Evolutionary conservation across 2,888 invertebrate genomes (phyloP).

Genomic region (Netelia inedita): DNA sequence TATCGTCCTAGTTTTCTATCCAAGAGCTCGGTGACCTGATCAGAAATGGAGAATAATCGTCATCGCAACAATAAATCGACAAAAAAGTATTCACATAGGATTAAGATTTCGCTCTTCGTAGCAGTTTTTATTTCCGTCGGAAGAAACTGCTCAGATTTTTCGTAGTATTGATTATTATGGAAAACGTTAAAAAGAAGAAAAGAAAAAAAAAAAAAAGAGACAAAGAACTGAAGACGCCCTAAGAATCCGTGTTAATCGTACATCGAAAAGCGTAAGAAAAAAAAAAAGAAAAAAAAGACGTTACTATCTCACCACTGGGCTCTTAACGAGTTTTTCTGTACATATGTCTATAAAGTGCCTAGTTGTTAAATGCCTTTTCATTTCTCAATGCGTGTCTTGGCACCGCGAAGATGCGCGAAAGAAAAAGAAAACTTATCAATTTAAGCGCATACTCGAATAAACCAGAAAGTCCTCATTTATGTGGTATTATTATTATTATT

Average conservation of each 20-base stretch:
- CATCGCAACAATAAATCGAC: slow-evolving; percentile 31
- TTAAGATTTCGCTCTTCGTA: slow-evolving; percentile 45
- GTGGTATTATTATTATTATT: slow-evolving; percentile 59
- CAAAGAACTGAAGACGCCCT: background rate
- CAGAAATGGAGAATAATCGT: slow-evolving; percentile 16
- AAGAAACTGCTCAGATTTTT: slow-evolving; percentile 35
- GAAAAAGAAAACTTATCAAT: slow-evolving; percentile 28
- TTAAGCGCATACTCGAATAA: slow-evolving; percentile 18
- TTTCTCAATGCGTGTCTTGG: slow-evolving; percentile 31
- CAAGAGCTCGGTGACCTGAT: slow-evolving; percentile 69
- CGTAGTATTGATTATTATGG: slow-evolving; percentile 37
- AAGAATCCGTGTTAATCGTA: slow-evolving; percentile 6
- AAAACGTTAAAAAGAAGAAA: slow-evolving; percentile 38
- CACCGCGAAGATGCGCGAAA: slow-evolving; percentile 22
- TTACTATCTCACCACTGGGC: too few relatives aligned
- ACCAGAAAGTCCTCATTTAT: slow-evolving; percentile 36
- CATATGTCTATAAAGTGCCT: slow-evolving; percentile 79
- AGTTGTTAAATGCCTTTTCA: slow-evolving; percentile 72
- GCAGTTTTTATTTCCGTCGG: slow-evolving; percentile 22
- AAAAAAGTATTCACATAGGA: slow-evolving; percentile 47
- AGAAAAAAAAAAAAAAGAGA: background rate
- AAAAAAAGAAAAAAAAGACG: too few relatives aligned
- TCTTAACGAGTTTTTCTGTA: slow-evolving; percentile 77
- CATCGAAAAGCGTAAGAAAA: slow-evolving; percentile 64
- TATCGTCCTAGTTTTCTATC: slow-evolving; percentile 73